Conservation (phyloP, 23 tunicate genomes). For the Halocynthia roretzi region DNA sequence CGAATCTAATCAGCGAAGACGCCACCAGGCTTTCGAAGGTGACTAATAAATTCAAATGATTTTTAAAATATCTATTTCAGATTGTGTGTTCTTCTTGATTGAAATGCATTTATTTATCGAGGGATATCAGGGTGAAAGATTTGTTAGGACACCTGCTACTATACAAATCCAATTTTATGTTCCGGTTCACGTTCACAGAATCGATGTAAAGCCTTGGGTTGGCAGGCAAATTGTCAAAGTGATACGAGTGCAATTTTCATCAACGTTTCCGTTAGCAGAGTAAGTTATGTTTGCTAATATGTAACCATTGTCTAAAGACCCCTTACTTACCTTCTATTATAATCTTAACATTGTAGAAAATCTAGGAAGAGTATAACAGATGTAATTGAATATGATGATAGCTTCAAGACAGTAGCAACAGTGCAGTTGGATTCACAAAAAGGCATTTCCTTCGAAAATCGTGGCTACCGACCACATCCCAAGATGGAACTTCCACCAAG, state of each 20-base stretch:
- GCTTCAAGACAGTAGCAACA: conserved; percentile 7
- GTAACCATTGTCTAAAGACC: neutral
- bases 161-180: conserved; percentile 37
- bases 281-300: neutral
- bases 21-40: neutral
- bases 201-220: conserved; percentile 34
- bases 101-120: neutral
- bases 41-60: neutral
- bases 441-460: conserved; percentile 12
- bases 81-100: neutral
- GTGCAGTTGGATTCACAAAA: neutral
- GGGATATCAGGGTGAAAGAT: conserved; percentile 77
- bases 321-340: neutral
- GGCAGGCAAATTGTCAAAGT: conserved; percentile 70
- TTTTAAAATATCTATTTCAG: neutral
- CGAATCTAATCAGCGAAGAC: conserved; percentile 28
- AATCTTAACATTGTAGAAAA: conserved; percentile 1
- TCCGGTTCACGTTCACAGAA: conserved; percentile 34
- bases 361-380: neutral
- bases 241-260: conserved; percentile 23
- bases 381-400: neutral
- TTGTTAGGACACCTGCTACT: conserved; percentile 40
- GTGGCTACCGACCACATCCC: conserved; percentile 15
- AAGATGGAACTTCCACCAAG: neutral
- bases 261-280: neutral